phyloP scores from a whole-genome alignment of 2,797 vertebrate genomes.

The Phrynocephalus guinanensis region DNA sequence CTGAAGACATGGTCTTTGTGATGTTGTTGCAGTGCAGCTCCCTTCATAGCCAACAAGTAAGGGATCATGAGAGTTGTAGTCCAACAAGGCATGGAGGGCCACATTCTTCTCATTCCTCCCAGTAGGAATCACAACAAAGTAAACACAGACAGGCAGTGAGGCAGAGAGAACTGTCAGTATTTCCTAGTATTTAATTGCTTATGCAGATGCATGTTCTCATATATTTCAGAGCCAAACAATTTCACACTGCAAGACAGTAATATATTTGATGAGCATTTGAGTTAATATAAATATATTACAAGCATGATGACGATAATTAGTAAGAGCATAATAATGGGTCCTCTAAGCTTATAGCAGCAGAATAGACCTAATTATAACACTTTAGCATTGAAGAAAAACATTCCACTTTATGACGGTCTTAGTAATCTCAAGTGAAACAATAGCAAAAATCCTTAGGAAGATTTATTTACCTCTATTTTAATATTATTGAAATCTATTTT shows the following conservation, averaged over 20 bases:
- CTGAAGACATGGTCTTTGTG: no score
- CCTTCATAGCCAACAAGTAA: no score
- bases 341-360: background rate
- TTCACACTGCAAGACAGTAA: background rate
- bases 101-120: no score
- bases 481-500: background rate
- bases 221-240: background rate
- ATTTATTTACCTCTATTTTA: background rate
- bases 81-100: no score
- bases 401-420: background rate
- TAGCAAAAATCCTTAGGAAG: background rate
- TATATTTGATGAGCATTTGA: background rate
- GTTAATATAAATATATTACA: background rate
- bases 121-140: background rate
- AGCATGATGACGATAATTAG: background rate
- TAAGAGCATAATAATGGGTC: background rate
- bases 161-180: background rate
- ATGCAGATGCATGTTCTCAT: background rate
- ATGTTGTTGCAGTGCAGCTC: no score
- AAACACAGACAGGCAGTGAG: background rate
- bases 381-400: background rate
- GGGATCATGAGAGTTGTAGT: no score
- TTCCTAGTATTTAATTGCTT: background rate
- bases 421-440: background rate
- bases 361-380: background rate